Percentiles rank a stretch among this genome's conserved stretches.
phyloP scores from a whole-genome alignment of 2,113 vertebrate genomes.

The Trematocara unimaculatum region DNA sequence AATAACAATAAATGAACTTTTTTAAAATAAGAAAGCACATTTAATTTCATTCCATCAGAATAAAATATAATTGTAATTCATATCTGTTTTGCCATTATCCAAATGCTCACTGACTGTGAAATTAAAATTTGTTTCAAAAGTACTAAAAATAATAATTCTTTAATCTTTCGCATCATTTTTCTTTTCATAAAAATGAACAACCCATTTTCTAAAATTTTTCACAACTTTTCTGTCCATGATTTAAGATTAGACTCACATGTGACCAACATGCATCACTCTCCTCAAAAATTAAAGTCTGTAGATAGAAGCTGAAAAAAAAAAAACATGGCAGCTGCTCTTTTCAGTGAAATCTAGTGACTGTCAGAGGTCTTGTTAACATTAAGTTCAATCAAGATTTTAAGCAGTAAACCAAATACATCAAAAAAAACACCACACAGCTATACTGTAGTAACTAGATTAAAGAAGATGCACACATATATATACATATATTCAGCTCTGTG shows the following conservation, averaged over 20 bases:
- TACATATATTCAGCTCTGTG: background rate
- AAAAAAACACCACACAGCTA: background rate
- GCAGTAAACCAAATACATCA: background rate
- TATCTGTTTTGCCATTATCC: background rate
- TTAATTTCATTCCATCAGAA: background rate
- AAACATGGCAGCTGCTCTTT: background rate
- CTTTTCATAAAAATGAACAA: background rate
- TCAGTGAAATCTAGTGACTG: background rate
- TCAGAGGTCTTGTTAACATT: background rate
- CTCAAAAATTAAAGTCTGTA: background rate
- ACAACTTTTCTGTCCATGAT: background rate
- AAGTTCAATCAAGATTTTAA: background rate
- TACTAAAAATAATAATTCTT: background rate
- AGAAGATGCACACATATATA: background rate
- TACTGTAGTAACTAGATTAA: background rate
- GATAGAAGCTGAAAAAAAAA: background rate
- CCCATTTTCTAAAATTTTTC: background rate
- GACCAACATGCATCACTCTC: background rate
- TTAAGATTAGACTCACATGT: background rate
- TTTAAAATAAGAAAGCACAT: background rate
- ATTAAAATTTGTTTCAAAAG: conserved; percentile 10
- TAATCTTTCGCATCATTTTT: background rate
- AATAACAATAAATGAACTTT: background rate
- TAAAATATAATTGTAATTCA: background rate
- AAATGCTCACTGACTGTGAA: conserved; percentile 9